Base-by-base conservation (phyloP, 2,113 vertebrate species). In the Boleophthalmus pectinirostris region DNA sequence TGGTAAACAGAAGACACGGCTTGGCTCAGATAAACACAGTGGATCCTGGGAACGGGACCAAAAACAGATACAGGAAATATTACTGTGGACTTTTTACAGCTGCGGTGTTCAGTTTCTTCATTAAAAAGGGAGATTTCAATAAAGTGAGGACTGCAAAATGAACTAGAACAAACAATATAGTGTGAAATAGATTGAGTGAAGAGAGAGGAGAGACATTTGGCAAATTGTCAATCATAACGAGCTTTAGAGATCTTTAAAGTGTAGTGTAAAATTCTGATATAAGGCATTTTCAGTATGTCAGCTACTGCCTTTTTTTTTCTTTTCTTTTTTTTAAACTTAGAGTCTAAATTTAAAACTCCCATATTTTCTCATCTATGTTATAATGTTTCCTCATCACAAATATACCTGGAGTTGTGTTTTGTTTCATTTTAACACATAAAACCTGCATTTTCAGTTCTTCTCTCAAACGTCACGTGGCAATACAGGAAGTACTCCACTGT, bases 21-120 rank as follows among this genome's bases (percentile, higher is more conserved):
- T 83, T 56, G 73, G 78, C 82, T 81, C 77, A 69, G 58, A 76
- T 73, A 79, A 75, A 73, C 69, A 69, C 43, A 18, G 64, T n/a
- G 61, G 66, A 72, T 72, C 74, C 58, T 80, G 70, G 69, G 64
- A 79, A 83, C 67, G 71, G 79, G 16, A 63, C 74, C 70, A 72
- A 74, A 80, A 87, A 57, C 56, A 23, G 64, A 82, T 68, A 6
- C 47, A 80, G 78, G 73, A 70, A 80, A 74, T 75, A 83, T 73
- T 79, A 56, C 14, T 18, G 29, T 43, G 24, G 54, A 82, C 20
- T 8, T 54, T 73, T 45, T 66, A 57, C 82, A 84, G 68, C 79
- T 83, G 79, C 73, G 66, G 18, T 45, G 21, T 60, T 80, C 75
- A 57, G 66, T 73, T 69, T 11, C 3, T 64, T 46, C 4, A 0